phyloP scores from a whole-genome alignment of 2,888 invertebrate species.

The Netelia fuscicornis region DNA sequence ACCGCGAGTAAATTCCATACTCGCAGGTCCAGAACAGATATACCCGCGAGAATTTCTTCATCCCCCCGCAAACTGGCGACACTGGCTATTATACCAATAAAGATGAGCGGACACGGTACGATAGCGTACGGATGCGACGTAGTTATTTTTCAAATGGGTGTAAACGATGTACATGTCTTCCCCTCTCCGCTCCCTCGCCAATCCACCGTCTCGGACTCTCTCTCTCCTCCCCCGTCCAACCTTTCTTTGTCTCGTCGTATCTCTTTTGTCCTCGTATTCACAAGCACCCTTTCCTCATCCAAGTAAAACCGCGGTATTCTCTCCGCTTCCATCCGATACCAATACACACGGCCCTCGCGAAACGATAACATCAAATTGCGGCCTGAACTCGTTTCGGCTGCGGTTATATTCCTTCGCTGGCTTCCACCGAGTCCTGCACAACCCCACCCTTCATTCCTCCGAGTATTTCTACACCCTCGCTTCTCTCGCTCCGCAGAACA shows the following conservation, averaged over 20 bases:
- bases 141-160: constrained; percentile 65
- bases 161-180: constrained; percentile 25
- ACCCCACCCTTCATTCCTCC: background rate
- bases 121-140: constrained; percentile 29
- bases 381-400: constrained; percentile 57
- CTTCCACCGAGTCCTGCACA: constrained; percentile 32
- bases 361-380: constrained; percentile 66
- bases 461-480: constrained; percentile 35
- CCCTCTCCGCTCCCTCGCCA: constrained; percentile 1
- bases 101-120: constrained; percentile 28
- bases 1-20: constrained; percentile 1
- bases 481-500: constrained; percentile 22
- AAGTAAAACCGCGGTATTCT: constrained; percentile 21
- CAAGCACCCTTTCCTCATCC: constrained; percentile 49
- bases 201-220: background rate
- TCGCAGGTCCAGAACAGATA: constrained; percentile 23
- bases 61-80: constrained; percentile 19
- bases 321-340: constrained; percentile 33
- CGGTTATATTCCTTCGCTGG: constrained; percentile 59
- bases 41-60: constrained; percentile 38
- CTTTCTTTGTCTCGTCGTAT: constrained; percentile 17
- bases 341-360: constrained; percentile 21
- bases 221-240: background rate
- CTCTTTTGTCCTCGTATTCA: constrained; percentile 38
- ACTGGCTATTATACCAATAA: constrained; percentile 47